phyloP scores from a whole-genome alignment of 2,888 invertebrate species.

The Minunthozetes semirufus region DNA sequence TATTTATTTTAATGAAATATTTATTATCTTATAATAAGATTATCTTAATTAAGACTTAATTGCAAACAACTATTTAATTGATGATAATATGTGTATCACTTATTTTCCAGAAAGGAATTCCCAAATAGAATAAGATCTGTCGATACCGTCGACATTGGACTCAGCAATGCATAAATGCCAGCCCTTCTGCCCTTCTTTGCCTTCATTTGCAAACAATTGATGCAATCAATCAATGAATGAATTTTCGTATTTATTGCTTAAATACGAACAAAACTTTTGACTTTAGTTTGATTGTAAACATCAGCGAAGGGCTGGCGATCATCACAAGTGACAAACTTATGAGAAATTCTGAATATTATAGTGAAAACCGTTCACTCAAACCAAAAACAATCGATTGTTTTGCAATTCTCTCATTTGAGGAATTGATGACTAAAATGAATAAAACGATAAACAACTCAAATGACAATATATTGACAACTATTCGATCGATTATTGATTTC shows the following conservation, averaged over 20 bases:
- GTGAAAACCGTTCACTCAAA: neutral
- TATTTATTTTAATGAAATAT: neutral
- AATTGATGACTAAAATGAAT: constrained; percentile 1
- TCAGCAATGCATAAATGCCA: constrained; percentile 27
- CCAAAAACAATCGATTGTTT: constrained; percentile 1
- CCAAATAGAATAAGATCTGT: constrained; percentile 27
- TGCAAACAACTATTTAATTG: constrained; percentile 15
- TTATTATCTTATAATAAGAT: neutral
- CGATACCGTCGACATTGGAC: constrained; percentile 30
- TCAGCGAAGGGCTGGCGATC: constrained; percentile 16
- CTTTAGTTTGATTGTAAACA: neutral
- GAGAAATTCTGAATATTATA: neutral
- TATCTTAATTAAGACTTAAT: neutral
- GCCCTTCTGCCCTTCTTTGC: constrained; percentile 28
- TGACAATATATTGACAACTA: constrained; percentile 7
- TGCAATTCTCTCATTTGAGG: neutral
- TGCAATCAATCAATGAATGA: neutral
- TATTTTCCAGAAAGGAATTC: constrained; percentile 29
- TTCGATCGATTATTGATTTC: neutral
- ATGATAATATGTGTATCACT: constrained; percentile 18
- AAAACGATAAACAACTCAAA: neutral
- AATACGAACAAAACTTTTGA: neutral
- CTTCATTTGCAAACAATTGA: constrained; percentile 7
- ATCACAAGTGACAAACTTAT: constrained; percentile 4
- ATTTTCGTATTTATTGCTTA: neutral